Conservation (phyloP, 2,113 vertebrate species). For the Callipepla californica region DNA sequence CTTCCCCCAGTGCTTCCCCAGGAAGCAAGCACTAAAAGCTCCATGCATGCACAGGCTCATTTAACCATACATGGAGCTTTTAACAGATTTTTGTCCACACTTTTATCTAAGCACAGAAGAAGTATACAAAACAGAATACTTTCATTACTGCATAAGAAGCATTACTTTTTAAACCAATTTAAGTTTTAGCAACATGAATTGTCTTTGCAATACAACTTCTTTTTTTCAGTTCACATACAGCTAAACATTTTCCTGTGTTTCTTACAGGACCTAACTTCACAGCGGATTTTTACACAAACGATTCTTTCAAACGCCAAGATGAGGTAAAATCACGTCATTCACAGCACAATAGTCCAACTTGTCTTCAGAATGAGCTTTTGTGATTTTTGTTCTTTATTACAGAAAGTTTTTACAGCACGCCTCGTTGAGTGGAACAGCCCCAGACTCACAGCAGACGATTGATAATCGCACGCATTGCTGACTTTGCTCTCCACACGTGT, state of each 20-base stretch:
- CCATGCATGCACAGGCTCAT: neutral
- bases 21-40: neutral
- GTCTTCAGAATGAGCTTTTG: neutral
- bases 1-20: neutral
- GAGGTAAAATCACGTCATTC: neutral
- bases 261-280: neutral
- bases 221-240: neutral
- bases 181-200: neutral
- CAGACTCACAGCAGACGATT: neutral
- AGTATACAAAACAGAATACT: neutral
- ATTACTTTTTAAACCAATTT: neutral
- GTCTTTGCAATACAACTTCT: neutral
- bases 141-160: neutral
- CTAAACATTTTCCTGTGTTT: neutral
- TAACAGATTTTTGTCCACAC: neutral
- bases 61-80: neutral
- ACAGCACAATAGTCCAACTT: neutral
- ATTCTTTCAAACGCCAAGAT: neutral
- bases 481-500: neutral
- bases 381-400: neutral
- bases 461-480: neutral
- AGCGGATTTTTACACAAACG: neutral
- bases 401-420: neutral
- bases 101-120: neutral
- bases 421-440: neutral